A percentile compares a stretch with the other conserved stretches of the same genome.
phyloP scores from a whole-genome alignment of 2,797 vertebrate genomes.

The Argyrosomus regius region DNA sequence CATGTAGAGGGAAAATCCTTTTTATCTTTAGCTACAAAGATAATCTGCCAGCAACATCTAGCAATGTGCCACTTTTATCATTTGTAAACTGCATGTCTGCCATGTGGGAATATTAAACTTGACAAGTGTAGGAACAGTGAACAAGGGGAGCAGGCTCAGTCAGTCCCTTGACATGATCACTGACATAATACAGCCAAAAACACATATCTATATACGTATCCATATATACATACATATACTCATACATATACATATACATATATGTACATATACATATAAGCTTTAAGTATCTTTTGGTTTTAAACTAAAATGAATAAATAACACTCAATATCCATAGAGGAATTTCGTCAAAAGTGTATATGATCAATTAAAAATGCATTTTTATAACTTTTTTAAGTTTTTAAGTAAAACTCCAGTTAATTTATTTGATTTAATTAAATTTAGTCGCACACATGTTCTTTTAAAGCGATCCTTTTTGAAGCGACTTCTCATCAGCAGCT shows the following conservation, averaged over 20 bases:
- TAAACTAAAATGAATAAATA: too few relatives aligned
- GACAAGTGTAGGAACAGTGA: neutral
- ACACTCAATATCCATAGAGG: neutral
- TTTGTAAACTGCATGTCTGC: neutral
- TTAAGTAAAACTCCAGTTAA: neutral
- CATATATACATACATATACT: too few relatives aligned
- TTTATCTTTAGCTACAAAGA: too few relatives aligned
- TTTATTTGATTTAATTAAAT: neutral
- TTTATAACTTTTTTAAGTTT: neutral
- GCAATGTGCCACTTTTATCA: too few relatives aligned
- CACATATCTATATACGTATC: neutral
- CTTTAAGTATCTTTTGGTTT: too few relatives aligned
- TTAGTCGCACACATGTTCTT: slow-evolving; percentile 6
- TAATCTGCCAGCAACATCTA: too few relatives aligned
- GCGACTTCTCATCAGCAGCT: slow-evolving; percentile 25
- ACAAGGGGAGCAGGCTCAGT: neutral
- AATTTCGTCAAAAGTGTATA: neutral
- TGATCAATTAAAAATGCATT: neutral
- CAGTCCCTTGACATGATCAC: neutral
- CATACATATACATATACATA: too few relatives aligned
- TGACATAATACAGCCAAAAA: neutral
- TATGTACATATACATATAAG: too few relatives aligned
- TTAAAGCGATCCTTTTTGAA: slow-evolving; percentile 4
- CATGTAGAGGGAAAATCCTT: too few relatives aligned
- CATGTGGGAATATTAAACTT: neutral